Evolutionary conservation across 1,140 invertebrate species (phyloP), one percentile per base, ranked within the genome.

Genomic region (Atta texana): DNA sequence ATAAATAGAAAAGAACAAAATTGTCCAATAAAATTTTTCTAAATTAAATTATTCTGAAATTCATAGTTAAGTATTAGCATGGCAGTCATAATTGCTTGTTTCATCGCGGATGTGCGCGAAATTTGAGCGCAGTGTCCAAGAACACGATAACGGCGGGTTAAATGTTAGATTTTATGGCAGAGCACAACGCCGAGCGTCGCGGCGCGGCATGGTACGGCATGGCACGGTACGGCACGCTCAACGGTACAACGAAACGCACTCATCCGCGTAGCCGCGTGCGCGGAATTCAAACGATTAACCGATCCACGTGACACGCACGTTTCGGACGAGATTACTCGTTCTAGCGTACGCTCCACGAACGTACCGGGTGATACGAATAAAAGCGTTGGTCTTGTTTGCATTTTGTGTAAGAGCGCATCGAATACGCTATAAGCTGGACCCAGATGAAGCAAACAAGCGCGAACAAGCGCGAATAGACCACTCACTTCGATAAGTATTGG

Each of bases 141-240:
- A 75, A 63, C 69, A 72, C 55, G 69, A 66, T 80, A 85, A 66
- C 31, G 53, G 74, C 34, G 31, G 72, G 10, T 44, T 85, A 88
- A 90, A 90, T 31, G 86, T 90, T 86, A 86, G 86, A 90, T 90
- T 90, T 90, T 88, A 90, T 90, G 61, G 80, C 72, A 24, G 74
- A 14, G n/a, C 69, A 21, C 69, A 51, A 72, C 69, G 69, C 16
- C n/a, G 21, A n/a, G 31, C 72, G 72, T 57, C 34, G 69, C 69
- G 80, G 34, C 80, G 51, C 53, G 18, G n/a, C 31, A 44, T 51
- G 24, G n/a, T 24, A 44, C 59, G 24, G 39, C 66, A 74, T 31
- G 59, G 24, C 34, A 31, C 44, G 16, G 18, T n/a, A 59, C 72
- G 34, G 53, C 68, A 80, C 75, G 28, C 59, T 69, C 39, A 49